A percentile compares a stretch with the other conserved stretches of the same genome.
phyloP scores from a whole-genome alignment of 2,797 vertebrate genomes.

The Lindbergichthys nudifrons region DNA sequence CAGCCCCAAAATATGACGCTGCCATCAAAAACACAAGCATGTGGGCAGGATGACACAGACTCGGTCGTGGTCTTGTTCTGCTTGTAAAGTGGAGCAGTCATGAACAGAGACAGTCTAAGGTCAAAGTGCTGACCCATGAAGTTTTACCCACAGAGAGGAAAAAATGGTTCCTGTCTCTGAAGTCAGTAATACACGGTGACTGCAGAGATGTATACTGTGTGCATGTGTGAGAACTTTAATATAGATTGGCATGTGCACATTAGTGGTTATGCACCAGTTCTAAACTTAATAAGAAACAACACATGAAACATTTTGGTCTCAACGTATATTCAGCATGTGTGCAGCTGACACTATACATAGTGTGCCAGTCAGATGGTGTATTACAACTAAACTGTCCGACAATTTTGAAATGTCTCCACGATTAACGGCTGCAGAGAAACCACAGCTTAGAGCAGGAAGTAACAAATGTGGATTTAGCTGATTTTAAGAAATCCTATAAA shows the following conservation, averaged over 20 bases:
- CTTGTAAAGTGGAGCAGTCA: conserved; percentile 15
- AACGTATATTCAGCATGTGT: conserved; percentile 37
- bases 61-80: not conserved
- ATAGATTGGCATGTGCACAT: conserved; percentile 48
- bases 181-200: conserved; percentile 12
- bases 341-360: conserved; percentile 44
- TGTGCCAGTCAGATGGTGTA: conserved; percentile 40
- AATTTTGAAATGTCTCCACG: conserved; percentile 53
- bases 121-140: conserved; percentile 46
- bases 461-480: conserved; percentile 57
- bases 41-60: conserved; percentile 20
- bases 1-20: conserved; percentile 58
- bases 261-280: conserved; percentile 30
- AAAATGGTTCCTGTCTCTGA: conserved; percentile 5
- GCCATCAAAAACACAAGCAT: conserved; percentile 52
- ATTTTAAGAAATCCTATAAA: conserved; percentile 64
- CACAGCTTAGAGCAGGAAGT: conserved; percentile 64
- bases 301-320: conserved; percentile 41
- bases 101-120: conserved; percentile 37
- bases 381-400: conserved; percentile 54
- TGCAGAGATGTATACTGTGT: conserved; percentile 32
- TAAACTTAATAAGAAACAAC: conserved; percentile 41
- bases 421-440: conserved; percentile 55
- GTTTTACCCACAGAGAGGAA: conserved; percentile 5
- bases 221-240: conserved; percentile 54